Conservation (phyloP, 2,888 invertebrate species). For the Trilocha varians region DNA sequence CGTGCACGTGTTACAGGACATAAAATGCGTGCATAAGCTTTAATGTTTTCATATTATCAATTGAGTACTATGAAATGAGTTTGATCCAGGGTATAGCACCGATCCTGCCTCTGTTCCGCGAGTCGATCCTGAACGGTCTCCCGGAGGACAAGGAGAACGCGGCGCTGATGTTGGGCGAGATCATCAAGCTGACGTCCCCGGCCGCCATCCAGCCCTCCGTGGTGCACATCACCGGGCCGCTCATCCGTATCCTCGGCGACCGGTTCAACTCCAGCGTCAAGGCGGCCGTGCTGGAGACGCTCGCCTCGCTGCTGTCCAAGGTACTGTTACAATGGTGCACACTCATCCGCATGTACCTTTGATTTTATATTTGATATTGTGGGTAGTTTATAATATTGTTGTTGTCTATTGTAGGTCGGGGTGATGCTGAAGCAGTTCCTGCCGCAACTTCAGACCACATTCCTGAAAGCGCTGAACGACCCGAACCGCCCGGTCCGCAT, state of each 20-base stretch:
- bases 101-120: conserved; percentile 94
- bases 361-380: too few relatives aligned
- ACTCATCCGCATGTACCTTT: too few relatives aligned
- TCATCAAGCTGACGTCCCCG: conserved; percentile 88
- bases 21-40: too few relatives aligned
- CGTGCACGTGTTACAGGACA: too few relatives aligned
- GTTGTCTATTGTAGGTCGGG: conserved; percentile 78
- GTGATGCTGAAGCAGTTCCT: conserved; percentile 97
- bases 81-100: conserved; percentile 86
- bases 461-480: conserved; percentile 95
- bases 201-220: conserved; percentile 95
- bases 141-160: conserved; percentile 97
- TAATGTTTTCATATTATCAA: too few relatives aligned
- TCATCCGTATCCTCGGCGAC: conserved; percentile 97
- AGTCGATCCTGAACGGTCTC: conserved; percentile 94
- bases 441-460: conserved; percentile 98
- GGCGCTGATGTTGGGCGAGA: conserved; percentile 89
- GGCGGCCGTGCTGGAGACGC: conserved; percentile 94
- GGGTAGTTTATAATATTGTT: background rate
- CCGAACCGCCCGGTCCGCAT: conserved; percentile 89
- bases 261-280: conserved; percentile 95
- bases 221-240: conserved; percentile 96
- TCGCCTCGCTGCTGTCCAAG: conserved; percentile 93
- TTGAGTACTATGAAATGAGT: background rate
- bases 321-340: conserved; percentile 58